Conservation (phyloP, 2,888 invertebrate species). For the Eugnorisma glareosa region DNA sequence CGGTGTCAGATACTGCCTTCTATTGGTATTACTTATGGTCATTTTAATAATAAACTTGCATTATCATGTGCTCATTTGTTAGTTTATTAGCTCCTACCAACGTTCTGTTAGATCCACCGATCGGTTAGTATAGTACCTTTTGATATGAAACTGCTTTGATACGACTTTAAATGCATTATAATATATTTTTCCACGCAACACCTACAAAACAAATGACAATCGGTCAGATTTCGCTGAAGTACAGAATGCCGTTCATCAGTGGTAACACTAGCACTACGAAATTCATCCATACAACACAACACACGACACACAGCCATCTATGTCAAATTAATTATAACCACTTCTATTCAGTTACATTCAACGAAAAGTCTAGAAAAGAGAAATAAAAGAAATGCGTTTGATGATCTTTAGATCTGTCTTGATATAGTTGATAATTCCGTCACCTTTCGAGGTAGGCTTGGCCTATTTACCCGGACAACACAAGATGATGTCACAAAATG, state of each 20-base stretch:
- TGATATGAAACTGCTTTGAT: neutral
- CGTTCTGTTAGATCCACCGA: neutral
- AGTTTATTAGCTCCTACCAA: neutral
- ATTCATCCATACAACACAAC: neutral
- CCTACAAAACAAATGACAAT: neutral
- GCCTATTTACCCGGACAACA: constrained; percentile 50
- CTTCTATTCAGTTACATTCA: neutral
- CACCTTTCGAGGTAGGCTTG: constrained; percentile 36
- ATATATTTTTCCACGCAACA: neutral
- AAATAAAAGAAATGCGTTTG: constrained; percentile 14
- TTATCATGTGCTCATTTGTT: constrained; percentile 15
- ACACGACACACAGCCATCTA: neutral
- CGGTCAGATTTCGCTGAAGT: neutral
- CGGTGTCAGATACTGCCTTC: constrained; percentile 32
- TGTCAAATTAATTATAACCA: neutral
- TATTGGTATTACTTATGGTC: constrained; percentile 22
- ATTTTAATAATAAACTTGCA: constrained; percentile 20
- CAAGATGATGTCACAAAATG: constrained; percentile 60
- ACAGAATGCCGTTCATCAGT: neutral
- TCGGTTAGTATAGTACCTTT: too few species aligned
- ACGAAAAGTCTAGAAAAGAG: neutral
- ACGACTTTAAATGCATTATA: neutral
- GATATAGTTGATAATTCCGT: constrained; percentile 47
- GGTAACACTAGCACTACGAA: neutral
- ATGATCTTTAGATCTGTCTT: constrained; percentile 13